phyloP scores from a whole-genome alignment of 2,113 vertebrate genomes.

The Mustelus asterias region DNA sequence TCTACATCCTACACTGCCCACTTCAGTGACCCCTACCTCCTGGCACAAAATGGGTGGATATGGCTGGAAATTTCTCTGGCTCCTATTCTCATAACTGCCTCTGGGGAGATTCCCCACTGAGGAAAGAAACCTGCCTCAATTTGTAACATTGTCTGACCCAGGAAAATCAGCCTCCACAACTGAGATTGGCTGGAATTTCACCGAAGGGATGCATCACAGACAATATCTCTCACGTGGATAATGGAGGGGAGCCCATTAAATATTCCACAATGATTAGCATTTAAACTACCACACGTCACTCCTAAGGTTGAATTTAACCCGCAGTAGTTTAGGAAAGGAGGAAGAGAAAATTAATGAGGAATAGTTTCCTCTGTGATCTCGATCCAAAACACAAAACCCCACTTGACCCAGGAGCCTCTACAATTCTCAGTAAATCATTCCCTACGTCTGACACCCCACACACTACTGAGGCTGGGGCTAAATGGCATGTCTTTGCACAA shows the following conservation, averaged over 20 bases:
- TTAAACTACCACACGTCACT: not conserved
- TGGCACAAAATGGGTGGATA: not conserved
- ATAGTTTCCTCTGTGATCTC: not conserved
- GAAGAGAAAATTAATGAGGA: not conserved
- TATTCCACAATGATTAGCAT: not conserved
- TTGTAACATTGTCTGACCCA: not conserved
- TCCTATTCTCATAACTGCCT: not conserved
- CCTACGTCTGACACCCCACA: not conserved
- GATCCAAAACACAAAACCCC: not conserved
- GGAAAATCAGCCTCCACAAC: not conserved
- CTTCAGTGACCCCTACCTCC: not conserved
- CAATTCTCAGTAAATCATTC: not conserved
- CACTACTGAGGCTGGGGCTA: not conserved
- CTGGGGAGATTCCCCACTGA: not conserved
- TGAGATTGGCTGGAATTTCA: not conserved
- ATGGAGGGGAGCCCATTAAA: not conserved
- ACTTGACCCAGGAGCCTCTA: not conserved
- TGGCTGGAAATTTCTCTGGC: not conserved
- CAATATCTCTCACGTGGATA: not conserved
- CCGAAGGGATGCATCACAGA: not conserved
- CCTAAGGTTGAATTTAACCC: not conserved
- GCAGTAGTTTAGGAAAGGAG: not conserved
- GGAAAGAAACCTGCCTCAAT: not conserved
- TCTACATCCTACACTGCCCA: not conserved
- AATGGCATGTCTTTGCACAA: not conserved